Base-by-base conservation (phyloP, 2,113 vertebrate species). In the Percina caprodes region DNA sequence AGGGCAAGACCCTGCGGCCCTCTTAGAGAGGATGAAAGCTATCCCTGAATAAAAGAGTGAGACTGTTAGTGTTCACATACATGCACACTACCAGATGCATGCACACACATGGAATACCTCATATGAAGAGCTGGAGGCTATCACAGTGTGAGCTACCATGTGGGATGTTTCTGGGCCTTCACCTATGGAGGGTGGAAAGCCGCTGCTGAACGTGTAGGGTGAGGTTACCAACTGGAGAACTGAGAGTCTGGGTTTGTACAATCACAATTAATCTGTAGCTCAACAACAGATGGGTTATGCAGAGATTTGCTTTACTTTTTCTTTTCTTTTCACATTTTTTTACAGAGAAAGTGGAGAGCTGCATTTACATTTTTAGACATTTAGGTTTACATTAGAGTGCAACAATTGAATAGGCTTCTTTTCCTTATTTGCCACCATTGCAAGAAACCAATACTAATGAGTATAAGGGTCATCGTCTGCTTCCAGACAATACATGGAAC, bases 41-140 rank as follows among this genome's bases (percentile, higher is more conserved):
- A 94, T 95, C 92, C 79, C 90, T 94, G 95, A 93, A 95, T 92
- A 94, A 92, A 94, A 96, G 94, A 89, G 92, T 35, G 74, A 85
- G 95, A 86, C 71, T 93, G 96, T 96, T 96, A 96, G 96, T 86
- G 96, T 89, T 97, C 97, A 94, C 96, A 95, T 87, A 81, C 81
- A 35, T 19, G 60, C 87, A 75, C 83, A 30, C 63, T 12, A n/a
- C 54, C 84, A 81, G 80, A 83, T 73, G 58, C 61, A 14, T 55
- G 79, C 80, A 62, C 86, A 58, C 85, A 84, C 86, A 83, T 75
- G 88, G 82, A 82, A 55, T 69, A 58, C 84, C 79, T 66, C 93
- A 95, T 94, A 96, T 94, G 96, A 97, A 97, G 96, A 95, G 95
- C 96, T 95, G 92, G 63, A 93, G 94, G 96, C 96, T 90, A 95